Conservation (phyloP, 2,888 invertebrate genomes). For the Galerucella calmariensis region DNA sequence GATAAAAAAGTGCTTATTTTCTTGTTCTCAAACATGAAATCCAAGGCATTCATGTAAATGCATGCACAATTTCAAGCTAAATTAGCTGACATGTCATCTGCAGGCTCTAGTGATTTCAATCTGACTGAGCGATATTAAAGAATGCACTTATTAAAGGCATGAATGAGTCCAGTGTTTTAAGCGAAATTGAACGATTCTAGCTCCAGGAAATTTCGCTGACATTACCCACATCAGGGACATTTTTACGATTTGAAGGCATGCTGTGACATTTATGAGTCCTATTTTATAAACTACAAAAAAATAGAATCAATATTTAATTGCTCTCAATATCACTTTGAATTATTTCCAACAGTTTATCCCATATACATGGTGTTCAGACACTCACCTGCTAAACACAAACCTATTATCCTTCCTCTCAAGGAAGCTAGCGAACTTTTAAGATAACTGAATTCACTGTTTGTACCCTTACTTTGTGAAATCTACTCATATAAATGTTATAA, state of each 20-base stretch:
- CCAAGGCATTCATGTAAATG: constrained; percentile 25
- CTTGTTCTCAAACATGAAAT: constrained; percentile 11
- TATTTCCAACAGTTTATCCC: no score
- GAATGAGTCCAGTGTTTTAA: constrained; percentile 25
- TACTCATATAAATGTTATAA: no score
- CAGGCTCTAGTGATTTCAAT: constrained; percentile 29
- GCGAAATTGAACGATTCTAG: constrained; percentile 20
- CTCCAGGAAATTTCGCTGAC: constrained; percentile 14
- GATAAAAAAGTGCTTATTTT: constrained; percentile 10
- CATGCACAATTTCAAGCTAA: constrained; percentile 30
- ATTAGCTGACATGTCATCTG: constrained; percentile 30
- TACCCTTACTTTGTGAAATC: no score
- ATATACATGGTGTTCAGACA: no score
- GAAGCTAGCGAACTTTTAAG: no score
- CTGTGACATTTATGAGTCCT: neutral
- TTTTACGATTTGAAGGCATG: neutral
- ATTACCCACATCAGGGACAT: neutral
- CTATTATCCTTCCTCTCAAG: no score
- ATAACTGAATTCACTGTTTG: no score
- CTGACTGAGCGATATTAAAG: constrained; percentile 27
- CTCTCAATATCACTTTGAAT: no score
- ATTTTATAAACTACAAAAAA: neutral
- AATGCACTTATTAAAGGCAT: constrained; percentile 30
- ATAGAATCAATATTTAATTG: neutral
- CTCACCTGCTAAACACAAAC: no score